Conservation (phyloP, 2,888 invertebrate species). For the Perithous albicinctus region DNA sequence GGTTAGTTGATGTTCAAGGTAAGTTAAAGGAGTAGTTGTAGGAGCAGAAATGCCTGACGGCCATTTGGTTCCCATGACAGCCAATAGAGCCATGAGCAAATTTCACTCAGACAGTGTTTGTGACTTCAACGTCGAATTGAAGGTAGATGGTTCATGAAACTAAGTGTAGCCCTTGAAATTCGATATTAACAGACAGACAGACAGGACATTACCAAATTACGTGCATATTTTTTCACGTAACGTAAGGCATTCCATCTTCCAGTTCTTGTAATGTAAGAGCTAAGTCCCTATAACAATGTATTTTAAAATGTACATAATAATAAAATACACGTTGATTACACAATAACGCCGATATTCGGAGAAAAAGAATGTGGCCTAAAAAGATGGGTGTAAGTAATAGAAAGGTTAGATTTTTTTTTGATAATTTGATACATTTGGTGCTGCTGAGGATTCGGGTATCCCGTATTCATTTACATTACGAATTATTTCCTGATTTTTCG, state of each 20-base stretch:
- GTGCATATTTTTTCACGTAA: no score
- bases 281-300: no score
- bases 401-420: no score
- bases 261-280: no score
- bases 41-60: not conserved
- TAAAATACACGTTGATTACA: no score
- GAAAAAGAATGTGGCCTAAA: no score
- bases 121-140: not conserved
- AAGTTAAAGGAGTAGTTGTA: conserved; percentile 2
- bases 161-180: not conserved
- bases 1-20: not conserved
- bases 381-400: no score
- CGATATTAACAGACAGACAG: not conserved
- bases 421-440: not conserved
- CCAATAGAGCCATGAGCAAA: not conserved
- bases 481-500: not conserved
- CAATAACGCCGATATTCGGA: no score
- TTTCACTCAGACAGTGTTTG: not conserved
- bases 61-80: not conserved
- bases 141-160: not conserved
- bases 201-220: no score
- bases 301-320: no score
- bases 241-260: no score
- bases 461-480: not conserved
- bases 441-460: not conserved